These are phyloP conservation scores for Haliaeetus leucogaster DNA, from an alignment of 2,113 vertebrate genomes.

Conservation along the genomic window DNA sequence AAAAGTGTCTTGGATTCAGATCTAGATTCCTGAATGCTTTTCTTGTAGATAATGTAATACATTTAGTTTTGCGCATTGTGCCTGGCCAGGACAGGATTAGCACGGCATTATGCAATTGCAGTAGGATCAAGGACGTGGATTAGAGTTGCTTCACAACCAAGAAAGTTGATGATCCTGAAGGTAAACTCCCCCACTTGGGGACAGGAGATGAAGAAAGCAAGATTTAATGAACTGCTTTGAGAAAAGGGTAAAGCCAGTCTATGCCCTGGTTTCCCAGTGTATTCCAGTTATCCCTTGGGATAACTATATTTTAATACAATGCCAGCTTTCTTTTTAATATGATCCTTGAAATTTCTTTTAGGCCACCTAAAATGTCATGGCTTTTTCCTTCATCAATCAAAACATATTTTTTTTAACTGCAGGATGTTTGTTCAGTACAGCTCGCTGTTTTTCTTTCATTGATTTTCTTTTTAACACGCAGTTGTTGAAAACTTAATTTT, in stretches of 20 bases:
- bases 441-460: conserved; percentile 45
- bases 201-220: neutral
- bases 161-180: neutral
- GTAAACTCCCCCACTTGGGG: neutral
- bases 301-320: conserved; percentile 36
- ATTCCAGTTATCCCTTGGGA: neutral
- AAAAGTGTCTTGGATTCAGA: conserved; percentile 1
- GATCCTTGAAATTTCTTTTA: conserved; percentile 41
- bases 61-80: neutral
- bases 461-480: conserved; percentile 38
- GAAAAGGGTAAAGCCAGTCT: neutral
- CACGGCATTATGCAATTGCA: neutral
- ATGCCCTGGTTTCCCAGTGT: neutral
- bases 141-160: neutral
- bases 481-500: conserved; percentile 61
- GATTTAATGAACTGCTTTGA: conserved; percentile 1
- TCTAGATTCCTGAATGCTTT: neutral
- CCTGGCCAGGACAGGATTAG: conserved; percentile 19
- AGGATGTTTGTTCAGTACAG: conserved; percentile 59
- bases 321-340: conserved; percentile 31
- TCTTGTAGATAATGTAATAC: neutral
- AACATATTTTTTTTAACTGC: conserved; percentile 46
- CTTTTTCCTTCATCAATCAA: conserved; percentile 60
- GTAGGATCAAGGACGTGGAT: neutral
- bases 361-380: conserved; percentile 37